These are phyloP conservation scores for Lepilemur septentrionalis DNA, from an alignment of 2,797 vertebrate species.

Conservation along the genomic window DNA sequence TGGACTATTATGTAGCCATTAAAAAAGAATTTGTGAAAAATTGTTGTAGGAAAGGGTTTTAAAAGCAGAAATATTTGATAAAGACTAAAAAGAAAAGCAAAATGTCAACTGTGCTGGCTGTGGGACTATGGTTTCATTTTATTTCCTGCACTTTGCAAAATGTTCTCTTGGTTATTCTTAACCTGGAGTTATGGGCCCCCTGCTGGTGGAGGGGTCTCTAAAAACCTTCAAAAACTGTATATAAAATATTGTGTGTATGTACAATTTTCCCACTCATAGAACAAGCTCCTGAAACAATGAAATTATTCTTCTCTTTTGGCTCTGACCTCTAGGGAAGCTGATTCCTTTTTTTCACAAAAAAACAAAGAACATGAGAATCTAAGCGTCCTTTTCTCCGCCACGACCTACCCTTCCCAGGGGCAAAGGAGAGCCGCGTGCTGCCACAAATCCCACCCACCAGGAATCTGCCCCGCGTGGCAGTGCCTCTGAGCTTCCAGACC, in stretches of 20 bases:
- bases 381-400: neutral
- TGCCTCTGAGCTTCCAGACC: neutral
- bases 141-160: neutral
- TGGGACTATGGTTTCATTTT: neutral
- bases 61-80: accelerated
- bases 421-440: neutral
- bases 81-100: neutral
- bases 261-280: neutral
- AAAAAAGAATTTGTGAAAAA: too few species aligned
- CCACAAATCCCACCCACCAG: neutral
- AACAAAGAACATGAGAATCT: neutral
- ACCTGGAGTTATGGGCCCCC: constrained; percentile 45
- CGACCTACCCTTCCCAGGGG: neutral
- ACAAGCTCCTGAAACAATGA: neutral
- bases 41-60: neutral
- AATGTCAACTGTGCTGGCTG: accelerated
- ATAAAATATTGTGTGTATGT: accelerated
- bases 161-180: neutral
- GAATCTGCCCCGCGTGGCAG: accelerated
- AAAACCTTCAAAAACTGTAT: neutral
- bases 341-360: neutral
- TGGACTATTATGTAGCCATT: neutral
- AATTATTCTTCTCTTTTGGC: neutral
- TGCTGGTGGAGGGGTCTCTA: constrained; percentile 5
- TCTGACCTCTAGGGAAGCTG: neutral